phyloP scores from a whole-genome alignment of 2,888 invertebrate species.

The Parapristionchus giblindavisi region DNA sequence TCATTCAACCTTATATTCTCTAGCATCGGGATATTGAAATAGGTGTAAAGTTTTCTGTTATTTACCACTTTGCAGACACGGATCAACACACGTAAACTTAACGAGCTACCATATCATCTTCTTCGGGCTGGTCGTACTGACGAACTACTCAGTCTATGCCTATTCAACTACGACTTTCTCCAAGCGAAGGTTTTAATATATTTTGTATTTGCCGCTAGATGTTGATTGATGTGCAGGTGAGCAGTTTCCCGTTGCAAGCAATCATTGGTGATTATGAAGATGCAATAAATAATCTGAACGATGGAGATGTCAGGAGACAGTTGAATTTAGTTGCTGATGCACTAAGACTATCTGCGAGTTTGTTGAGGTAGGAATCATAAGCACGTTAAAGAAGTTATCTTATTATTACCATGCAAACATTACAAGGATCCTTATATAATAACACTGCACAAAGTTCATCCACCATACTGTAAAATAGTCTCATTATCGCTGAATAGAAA shows the following conservation, averaged over 20 bases:
- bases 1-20: neutral
- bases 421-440: too few species aligned
- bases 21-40: neutral
- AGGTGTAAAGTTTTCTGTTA: neutral
- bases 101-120: slow-evolving; percentile 90
- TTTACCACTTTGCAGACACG: slow-evolving; percentile 41
- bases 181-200: slow-evolving; percentile 81
- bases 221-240: slow-evolving; percentile 47
- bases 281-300: slow-evolving; percentile 73
- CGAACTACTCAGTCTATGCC: slow-evolving; percentile 87
- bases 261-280: slow-evolving; percentile 95
- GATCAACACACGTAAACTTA: slow-evolving; percentile 91
- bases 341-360: slow-evolving; percentile 87
- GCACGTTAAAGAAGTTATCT: neutral
- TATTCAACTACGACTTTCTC: slow-evolving; percentile 97
- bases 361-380: slow-evolving; percentile 57
- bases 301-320: slow-evolving; percentile 79
- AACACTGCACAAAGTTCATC: too few species aligned
- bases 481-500: neutral
- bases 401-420: too few species aligned
- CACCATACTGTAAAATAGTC: neutral
- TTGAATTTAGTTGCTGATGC: slow-evolving; percentile 92
- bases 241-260: slow-evolving; percentile 88
- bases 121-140: slow-evolving; percentile 86
- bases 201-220: neutral